Percentiles rank a stretch among this genome's conserved stretches.
Conservation (phyloP, 2,888 invertebrate genomes). For the Panopea generosa region DNA sequence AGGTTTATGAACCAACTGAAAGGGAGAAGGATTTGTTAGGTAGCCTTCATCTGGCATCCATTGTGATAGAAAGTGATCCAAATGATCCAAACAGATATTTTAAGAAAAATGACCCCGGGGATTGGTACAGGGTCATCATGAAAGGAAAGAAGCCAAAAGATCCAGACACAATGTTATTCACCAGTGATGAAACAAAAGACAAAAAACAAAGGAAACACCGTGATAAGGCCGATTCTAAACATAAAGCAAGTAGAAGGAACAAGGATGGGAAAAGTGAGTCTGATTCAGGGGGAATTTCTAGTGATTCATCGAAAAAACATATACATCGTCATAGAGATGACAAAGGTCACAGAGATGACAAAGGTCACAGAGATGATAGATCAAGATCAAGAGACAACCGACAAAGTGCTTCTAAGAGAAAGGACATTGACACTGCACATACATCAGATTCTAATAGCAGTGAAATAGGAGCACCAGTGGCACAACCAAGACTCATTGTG, state of each 20-base stretch:
- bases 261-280: conserved; percentile 12
- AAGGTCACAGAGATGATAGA: not conserved
- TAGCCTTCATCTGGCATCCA: conserved; percentile 48
- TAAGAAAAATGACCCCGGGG: conserved; percentile 49
- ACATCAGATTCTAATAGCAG: not conserved
- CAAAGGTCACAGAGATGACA: not conserved
- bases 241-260: not conserved
- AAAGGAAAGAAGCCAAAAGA: conserved; percentile 52
- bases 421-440: not conserved
- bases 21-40: conserved; percentile 43
- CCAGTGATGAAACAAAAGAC: not conserved
- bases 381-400: not conserved
- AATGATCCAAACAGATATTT: conserved; percentile 58
- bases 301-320: conserved; percentile 13
- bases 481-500: conserved; percentile 30
- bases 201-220: not conserved
- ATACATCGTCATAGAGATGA: conserved; percentile 14
- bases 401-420: not conserved
- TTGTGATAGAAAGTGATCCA: conserved; percentile 54
- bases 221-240: conserved; percentile 6
- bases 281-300: not conserved
- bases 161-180: conserved; percentile 8
- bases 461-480: not conserved
- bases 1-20: conserved; percentile 40
- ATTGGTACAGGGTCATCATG: conserved; percentile 60